Conservation (phyloP, 2,888 invertebrate species). For the Gasteruption jaculator region DNA sequence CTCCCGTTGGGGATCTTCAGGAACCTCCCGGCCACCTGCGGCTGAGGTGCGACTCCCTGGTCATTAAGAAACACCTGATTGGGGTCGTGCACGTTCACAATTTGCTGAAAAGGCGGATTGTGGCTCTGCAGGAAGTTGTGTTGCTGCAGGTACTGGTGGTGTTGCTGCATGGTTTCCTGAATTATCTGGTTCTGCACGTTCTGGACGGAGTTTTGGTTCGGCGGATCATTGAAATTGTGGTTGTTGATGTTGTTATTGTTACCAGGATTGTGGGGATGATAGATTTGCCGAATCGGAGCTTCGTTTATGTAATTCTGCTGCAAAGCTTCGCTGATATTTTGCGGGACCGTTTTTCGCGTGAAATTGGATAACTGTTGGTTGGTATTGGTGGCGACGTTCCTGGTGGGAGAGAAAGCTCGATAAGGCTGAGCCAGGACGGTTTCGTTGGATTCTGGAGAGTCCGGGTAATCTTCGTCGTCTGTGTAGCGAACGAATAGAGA, state of each 20-base stretch:
- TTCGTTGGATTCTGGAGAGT: slow-evolving; percentile 49
- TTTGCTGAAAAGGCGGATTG: slow-evolving; percentile 27
- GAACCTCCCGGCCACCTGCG: too few relatives aligned
- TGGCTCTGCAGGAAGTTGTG: slow-evolving; percentile 28
- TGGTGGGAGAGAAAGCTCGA: slow-evolving; percentile 44
- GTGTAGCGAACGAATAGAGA: slow-evolving; percentile 9
- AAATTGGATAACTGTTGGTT: slow-evolving; percentile 32
- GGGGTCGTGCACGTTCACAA: slow-evolving; percentile 22
- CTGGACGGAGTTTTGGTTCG: slow-evolving; percentile 46
- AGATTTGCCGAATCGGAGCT: slow-evolving; percentile 30
- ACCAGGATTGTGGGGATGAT: slow-evolving; percentile 22
- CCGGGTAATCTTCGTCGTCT: slow-evolving; percentile 45
- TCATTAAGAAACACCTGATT: slow-evolving; percentile 22
- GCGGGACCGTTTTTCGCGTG: too few relatives aligned
- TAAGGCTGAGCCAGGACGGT: slow-evolving; percentile 44
- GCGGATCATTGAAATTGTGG: slow-evolving; percentile 41
- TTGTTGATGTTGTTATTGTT: too few relatives aligned
- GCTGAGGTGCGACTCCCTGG: slow-evolving; percentile 18
- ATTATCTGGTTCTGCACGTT: slow-evolving; percentile 50
- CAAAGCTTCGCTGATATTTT: slow-evolving; percentile 27
- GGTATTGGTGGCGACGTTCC: slow-evolving; percentile 45
- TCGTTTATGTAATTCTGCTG: slow-evolving; percentile 35
- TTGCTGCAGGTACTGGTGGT: slow-evolving; percentile 37
- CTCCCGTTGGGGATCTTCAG: slow-evolving; percentile 33
- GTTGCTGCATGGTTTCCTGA: slow-evolving; percentile 48